Conservation (phyloP, 2,888 invertebrate genomes). For the Cecidostiba fungosa region DNA sequence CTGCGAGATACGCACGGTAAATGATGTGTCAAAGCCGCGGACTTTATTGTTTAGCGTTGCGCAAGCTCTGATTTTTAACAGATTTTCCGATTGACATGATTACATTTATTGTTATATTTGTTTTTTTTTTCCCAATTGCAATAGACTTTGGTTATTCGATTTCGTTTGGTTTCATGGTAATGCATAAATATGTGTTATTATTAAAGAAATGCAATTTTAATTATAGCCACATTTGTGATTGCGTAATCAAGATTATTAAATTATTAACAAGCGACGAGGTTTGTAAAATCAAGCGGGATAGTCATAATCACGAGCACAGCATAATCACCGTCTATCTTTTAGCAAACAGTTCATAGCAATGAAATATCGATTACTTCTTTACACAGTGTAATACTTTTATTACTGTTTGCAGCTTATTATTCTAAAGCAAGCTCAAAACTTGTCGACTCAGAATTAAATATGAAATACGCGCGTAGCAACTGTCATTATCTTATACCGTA, state of each 20-base stretch:
- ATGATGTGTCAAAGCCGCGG: neutral
- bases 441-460: conserved; percentile 6
- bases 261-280: neutral
- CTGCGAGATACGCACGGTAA: neutral
- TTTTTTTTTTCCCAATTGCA: neutral
- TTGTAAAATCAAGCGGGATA: neutral
- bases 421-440: neutral
- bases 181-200: neutral
- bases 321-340: neutral
- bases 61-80: neutral
- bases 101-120: too few species aligned
- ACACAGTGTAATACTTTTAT: conserved; percentile 14
- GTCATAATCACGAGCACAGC: neutral
- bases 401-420: neutral
- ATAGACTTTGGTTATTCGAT: neutral
- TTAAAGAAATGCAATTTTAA: neutral
- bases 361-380: conserved; percentile 11
- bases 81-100: neutral
- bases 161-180: neutral
- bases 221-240: too few species aligned
- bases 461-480: neutral
- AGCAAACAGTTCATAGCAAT: neutral
- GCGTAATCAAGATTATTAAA: neutral
- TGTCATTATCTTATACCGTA: conserved; percentile 27
- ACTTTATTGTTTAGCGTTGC: neutral